Conservation (phyloP, 1,140 invertebrate genomes). For the Caenorhabditis remanei region DNA sequence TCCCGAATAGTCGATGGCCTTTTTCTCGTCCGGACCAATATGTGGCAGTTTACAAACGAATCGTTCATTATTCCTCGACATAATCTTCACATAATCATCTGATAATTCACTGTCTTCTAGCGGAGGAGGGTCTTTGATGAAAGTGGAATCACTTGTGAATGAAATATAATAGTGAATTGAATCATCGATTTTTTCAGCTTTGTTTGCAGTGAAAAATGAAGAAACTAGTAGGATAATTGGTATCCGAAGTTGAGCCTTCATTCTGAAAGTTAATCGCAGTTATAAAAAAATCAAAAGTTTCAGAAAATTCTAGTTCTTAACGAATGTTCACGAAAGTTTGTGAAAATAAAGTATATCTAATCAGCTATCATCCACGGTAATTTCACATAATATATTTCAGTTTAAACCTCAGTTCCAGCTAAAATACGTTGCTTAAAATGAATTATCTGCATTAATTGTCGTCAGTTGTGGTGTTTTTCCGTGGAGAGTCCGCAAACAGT, state of each 20-base stretch:
- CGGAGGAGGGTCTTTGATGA: background rate
- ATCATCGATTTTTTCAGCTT: conserved; percentile 54
- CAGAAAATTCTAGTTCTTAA: background rate
- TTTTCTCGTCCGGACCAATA: conserved; percentile 37
- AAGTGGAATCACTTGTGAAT: background rate
- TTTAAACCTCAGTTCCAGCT: background rate
- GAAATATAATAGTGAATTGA: conserved; percentile 57
- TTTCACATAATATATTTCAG: background rate
- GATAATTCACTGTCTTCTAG: background rate
- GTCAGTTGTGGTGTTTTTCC: background rate
- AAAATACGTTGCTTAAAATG: background rate
- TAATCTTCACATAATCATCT: conserved; percentile 35
- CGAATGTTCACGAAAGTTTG: conserved; percentile 8
- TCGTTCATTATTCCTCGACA: conserved; percentile 56
- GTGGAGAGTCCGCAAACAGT: background rate
- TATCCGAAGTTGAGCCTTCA: background rate
- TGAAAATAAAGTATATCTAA: background rate
- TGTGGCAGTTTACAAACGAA: conserved; percentile 61
- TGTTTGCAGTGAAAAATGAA: background rate
- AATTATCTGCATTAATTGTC: background rate
- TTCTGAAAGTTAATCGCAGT: background rate
- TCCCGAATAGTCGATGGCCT: background rate
- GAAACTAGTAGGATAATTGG: background rate
- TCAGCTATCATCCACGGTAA: conserved; percentile 8
- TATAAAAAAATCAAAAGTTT: background rate